Evolutionary conservation across 2,113 vertebrate species (phyloP), one percentile per base, ranked within the genome.

Genomic region (Bujurquina vittata): DNA sequence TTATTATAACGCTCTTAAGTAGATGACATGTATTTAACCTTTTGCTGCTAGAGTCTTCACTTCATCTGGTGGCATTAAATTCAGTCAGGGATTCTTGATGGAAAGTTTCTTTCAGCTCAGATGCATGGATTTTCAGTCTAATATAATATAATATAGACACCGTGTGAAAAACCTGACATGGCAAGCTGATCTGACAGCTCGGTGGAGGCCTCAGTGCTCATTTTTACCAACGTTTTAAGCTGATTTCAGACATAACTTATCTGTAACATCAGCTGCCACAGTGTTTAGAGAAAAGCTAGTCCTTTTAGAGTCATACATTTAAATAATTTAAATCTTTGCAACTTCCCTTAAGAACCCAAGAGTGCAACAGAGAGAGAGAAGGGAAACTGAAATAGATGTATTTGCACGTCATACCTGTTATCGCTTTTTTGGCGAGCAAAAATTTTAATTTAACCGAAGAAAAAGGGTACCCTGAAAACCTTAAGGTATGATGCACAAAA

Each of bases 291-390:
- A n/a, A 59, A 57, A 73, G 23, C 43, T 31, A 52, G 40, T 43
- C 2, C 5, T 18, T 52, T 73, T 75, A 11, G 23, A 37, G 33
- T 14, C n/a, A 75, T 3, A 6, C 11, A 5, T 49, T 37, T 29
- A 10, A 57, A 49, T 15, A 1, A 7, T 65, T 55, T 26, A 54
- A 56, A 83, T 56, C 43, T 9, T 18, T 37, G 3, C 56, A 87
- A 18, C 85, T 3, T 77, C 77, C 79, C 29, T 73, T 74, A 87
- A 89, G 65, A 79, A 33, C 18, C 22, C 77, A 60, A 79, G 23
- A 72, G 54, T n/a, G 59, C 49, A 62, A 79, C 14, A 15, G 18
- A 11, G 78, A 8, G 14, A 81, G 23, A 79, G 17, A n/a, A 0
- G 17, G 2, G 49, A 43, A 43, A 83, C 7, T 52, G 52, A 29